Conservation (phyloP, 2,888 invertebrate species). For the Sympetrum striolatum region DNA sequence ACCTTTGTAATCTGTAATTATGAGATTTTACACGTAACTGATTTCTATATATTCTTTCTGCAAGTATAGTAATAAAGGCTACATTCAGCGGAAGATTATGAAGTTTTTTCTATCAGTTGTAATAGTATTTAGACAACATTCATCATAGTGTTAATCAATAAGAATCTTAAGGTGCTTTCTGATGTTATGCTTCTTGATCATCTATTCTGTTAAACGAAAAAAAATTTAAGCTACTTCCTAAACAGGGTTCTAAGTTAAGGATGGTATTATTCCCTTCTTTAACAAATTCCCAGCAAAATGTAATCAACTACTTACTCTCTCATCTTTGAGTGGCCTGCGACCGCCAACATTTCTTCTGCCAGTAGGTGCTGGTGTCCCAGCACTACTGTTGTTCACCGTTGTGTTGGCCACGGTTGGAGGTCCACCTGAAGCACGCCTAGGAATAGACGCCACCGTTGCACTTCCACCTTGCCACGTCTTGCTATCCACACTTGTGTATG, state of each 20-base stretch:
- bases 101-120: too few relatives aligned
- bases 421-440: not conserved
- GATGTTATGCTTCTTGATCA: too few relatives aligned
- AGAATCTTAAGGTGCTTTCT: too few relatives aligned
- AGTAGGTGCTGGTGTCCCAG: slow-evolving; percentile 56
- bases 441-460: slow-evolving; percentile 54
- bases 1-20: too few relatives aligned
- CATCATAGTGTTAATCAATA: too few relatives aligned
- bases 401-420: not conserved
- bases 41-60: too few relatives aligned
- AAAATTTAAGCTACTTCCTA: not conserved
- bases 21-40: too few relatives aligned
- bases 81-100: too few relatives aligned
- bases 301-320: slow-evolving; percentile 53
- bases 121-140: too few relatives aligned
- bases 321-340: slow-evolving; percentile 76
- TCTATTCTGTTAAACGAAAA: too few relatives aligned
- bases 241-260: not conserved
- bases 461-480: slow-evolving; percentile 61
- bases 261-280: not conserved
- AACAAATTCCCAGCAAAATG: not conserved
- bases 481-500: slow-evolving; percentile 55
- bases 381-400: slow-evolving; percentile 49
- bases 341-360: slow-evolving; percentile 83
- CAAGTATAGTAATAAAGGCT: too few relatives aligned